A percentile compares a stretch with the other conserved stretches of the same genome.
Evolutionary conservation across 1,140 invertebrate species (phyloP).

Genomic region (Hypsibius dujardini): DNA sequence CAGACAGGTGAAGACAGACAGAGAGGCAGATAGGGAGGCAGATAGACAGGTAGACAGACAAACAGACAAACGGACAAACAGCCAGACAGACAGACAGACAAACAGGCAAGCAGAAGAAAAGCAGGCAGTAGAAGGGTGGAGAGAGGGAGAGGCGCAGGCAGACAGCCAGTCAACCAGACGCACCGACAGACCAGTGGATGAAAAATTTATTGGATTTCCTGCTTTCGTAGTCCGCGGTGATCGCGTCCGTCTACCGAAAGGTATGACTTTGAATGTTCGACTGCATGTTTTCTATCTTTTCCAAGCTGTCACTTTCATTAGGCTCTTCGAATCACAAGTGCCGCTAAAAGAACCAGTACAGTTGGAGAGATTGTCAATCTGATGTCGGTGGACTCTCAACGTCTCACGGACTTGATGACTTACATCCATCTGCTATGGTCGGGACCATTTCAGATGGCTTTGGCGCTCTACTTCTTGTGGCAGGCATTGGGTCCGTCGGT

Average conservation of each 20-base stretch:
- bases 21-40: no score
- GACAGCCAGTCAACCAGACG: no score
- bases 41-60: no score
- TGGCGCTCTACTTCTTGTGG: constrained; percentile 27
- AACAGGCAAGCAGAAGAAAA: no score
- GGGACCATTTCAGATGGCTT: constrained; percentile 23
- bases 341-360: constrained; percentile 24
- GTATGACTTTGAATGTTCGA: constrained; percentile 23
- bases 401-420: constrained; percentile 22
- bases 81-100: no score
- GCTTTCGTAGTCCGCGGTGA: constrained; percentile 31
- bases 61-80: no score
- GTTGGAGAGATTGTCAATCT: constrained; percentile 31
- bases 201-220: not conserved
- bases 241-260: constrained; percentile 36
- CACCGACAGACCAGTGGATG: no score
- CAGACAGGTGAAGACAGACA: no score
- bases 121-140: no score
- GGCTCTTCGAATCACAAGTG: constrained; percentile 22
- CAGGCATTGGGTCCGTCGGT: constrained; percentile 30
- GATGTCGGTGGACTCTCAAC: constrained; percentile 29
- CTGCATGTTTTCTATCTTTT: not conserved
- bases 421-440: constrained; percentile 24
- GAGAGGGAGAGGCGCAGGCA: no score
- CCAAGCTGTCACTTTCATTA: not conserved